These are phyloP conservation scores for Apis mellifera DNA, from an alignment of 1,140 invertebrate genomes.

Conservation along the genomic window DNA sequence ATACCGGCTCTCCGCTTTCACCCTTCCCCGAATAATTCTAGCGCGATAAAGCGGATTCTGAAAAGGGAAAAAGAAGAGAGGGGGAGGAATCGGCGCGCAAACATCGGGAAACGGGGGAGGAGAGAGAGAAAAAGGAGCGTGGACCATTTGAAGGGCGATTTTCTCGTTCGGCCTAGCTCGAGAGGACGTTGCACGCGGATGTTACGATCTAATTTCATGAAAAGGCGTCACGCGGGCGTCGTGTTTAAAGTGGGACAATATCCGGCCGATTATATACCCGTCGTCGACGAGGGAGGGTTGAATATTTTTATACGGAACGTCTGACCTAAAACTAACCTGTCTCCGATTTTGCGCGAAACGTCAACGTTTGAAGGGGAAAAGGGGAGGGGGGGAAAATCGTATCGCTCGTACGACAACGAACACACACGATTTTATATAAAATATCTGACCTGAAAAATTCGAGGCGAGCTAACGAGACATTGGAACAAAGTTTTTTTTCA, in stretches of 20 bases:
- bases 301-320: constrained; percentile 61
- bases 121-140: neutral
- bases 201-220: neutral
- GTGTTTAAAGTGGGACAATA: constrained; percentile 54
- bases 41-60: too few species aligned
- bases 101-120: too few species aligned
- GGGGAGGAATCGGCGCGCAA: too few species aligned
- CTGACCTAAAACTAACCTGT: constrained; percentile 57
- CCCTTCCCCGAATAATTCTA: too few species aligned
- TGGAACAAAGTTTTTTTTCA: neutral
- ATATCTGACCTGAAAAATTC: constrained; percentile 47
- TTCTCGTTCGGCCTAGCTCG: neutral
- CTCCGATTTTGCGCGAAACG: constrained; percentile 38
- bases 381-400: neutral
- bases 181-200: neutral
- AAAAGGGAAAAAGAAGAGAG: neutral
- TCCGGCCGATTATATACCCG: constrained; percentile 30
- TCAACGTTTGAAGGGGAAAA: neutral
- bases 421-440: constrained; percentile 12
- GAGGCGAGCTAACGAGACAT: neutral
- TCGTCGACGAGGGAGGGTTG: neutral
- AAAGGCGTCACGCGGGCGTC: neutral
- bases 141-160: neutral
- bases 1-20: neutral
- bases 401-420: too few species aligned